Percentiles rank a stretch among this genome's conserved stretches.
Conservation (phyloP, 2,113 vertebrate genomes). For the Stictonetta naevosa region DNA sequence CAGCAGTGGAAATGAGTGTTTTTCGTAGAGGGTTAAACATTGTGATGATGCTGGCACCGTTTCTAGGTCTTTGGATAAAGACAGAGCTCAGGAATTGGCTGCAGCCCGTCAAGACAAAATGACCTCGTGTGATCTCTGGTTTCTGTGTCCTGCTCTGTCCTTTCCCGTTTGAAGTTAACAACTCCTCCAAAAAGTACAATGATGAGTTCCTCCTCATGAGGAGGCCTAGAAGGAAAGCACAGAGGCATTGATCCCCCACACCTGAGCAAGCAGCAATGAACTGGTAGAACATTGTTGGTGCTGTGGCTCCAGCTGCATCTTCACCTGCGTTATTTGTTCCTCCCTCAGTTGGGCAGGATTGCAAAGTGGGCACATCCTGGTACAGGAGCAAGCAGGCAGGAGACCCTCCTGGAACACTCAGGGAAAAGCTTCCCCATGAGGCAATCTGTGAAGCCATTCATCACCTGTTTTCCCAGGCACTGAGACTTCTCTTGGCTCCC, state of each 20-base stretch:
- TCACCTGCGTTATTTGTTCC: neutral
- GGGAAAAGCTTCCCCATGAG: neutral
- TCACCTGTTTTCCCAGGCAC: neutral
- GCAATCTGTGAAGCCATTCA: neutral
- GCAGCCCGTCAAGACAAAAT: neutral
- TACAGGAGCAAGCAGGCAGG: neutral
- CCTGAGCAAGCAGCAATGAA: accelerated
- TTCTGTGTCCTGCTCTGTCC: constrained; percentile 36
- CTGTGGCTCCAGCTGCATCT: neutral
- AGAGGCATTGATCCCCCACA: neutral
- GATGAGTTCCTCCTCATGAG: neutral
- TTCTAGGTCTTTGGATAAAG: constrained; percentile 44
- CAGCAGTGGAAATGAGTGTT: neutral
- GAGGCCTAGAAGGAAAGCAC: neutral
- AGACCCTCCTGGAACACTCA: neutral
- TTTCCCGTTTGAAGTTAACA: neutral
- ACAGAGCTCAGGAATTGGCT: neutral
- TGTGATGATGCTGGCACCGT: neutral
- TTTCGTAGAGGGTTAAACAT: constrained; percentile 12
- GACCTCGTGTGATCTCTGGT: neutral
- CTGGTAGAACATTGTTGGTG: neutral
- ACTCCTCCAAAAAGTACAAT: accelerated
- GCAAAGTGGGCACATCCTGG: no score
- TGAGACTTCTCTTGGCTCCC: neutral
- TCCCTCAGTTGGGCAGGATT: neutral